phyloP scores from a whole-genome alignment of 2,888 invertebrate species.

The Tribolium freemani region DNA sequence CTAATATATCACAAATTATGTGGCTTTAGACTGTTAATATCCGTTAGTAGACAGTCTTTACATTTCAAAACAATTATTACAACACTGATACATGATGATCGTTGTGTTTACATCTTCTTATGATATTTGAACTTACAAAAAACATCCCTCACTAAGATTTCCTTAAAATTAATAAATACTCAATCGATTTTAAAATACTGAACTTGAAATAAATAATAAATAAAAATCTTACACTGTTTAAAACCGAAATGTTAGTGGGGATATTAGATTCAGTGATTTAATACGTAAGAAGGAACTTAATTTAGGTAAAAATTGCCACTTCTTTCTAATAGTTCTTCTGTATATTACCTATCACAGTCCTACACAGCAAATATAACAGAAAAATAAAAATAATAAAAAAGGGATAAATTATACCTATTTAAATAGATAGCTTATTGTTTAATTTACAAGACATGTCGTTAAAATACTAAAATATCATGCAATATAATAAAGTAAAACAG shows the following conservation, averaged over 20 bases:
- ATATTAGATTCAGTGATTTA: constrained; percentile 3
- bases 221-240: background rate
- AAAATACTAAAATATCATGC: constrained; percentile 44
- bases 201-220: constrained; percentile 2
- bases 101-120: constrained; percentile 33
- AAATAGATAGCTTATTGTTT: constrained; percentile 32
- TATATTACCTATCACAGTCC: constrained; percentile 63
- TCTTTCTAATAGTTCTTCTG: constrained; percentile 28
- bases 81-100: constrained; percentile 30
- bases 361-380: constrained; percentile 59
- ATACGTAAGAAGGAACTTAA: constrained; percentile 34
- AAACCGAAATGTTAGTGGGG: constrained; percentile 14
- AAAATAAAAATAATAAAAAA: constrained; percentile 41
- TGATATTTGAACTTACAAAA: background rate
- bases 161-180: constrained; percentile 3
- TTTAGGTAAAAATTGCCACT: constrained; percentile 34
- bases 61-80: constrained; percentile 27
- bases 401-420: constrained; percentile 29
- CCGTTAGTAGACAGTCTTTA: constrained; percentile 42
- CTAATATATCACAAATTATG: constrained; percentile 65
- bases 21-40: constrained; percentile 54
- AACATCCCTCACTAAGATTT: constrained; percentile 9
- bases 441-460: constrained; percentile 36
- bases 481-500: constrained; percentile 26
- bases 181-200: constrained; percentile 15